These are phyloP conservation scores for Sphyrna mokarran DNA, from an alignment of 2,113 vertebrate species.

Conservation along the genomic window DNA sequence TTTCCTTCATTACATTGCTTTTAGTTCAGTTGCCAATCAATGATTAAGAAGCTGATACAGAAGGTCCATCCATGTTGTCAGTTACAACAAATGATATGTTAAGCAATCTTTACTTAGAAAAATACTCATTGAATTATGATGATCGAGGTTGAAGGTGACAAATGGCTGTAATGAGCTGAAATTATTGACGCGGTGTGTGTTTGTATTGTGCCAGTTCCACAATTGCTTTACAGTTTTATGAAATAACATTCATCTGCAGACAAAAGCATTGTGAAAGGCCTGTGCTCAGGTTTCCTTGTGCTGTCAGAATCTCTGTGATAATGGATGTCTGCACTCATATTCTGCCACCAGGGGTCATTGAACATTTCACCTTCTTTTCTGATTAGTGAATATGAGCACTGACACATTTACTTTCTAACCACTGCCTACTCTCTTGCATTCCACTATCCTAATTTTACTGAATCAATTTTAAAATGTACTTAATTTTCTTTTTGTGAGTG, in stretches of 20 bases:
- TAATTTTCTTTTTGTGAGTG: not conserved
- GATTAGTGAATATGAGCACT: constrained; percentile 26
- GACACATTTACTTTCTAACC: not conserved
- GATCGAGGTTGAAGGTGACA: constrained; percentile 41
- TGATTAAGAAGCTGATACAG: constrained; percentile 39
- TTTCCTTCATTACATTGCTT: constrained; percentile 45
- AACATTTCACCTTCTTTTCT: constrained; percentile 18
- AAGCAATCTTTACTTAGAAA: constrained; percentile 43
- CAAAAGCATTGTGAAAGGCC: not conserved
- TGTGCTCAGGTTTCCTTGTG: not conserved
- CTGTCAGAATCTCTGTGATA: not conserved
- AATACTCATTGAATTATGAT: constrained; percentile 46
- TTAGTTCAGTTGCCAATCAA: constrained; percentile 42
- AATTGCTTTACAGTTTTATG: not conserved
- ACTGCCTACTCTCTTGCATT: not conserved
- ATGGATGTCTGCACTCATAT: constrained; percentile 2
- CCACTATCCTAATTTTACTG: not conserved
- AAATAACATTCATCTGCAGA: constrained; percentile 12
- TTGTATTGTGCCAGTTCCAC: not conserved
- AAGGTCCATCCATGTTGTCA: constrained; percentile 37
- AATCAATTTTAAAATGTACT: constrained; percentile 18
- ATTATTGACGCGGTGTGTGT: constrained; percentile 48
- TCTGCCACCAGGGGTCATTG: not conserved
- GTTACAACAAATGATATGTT: constrained; percentile 38
- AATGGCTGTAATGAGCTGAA: constrained; percentile 45